These are phyloP conservation scores for Gnatocerus cornutus DNA, from an alignment of 2,888 invertebrate genomes.

Conservation along the genomic window DNA sequence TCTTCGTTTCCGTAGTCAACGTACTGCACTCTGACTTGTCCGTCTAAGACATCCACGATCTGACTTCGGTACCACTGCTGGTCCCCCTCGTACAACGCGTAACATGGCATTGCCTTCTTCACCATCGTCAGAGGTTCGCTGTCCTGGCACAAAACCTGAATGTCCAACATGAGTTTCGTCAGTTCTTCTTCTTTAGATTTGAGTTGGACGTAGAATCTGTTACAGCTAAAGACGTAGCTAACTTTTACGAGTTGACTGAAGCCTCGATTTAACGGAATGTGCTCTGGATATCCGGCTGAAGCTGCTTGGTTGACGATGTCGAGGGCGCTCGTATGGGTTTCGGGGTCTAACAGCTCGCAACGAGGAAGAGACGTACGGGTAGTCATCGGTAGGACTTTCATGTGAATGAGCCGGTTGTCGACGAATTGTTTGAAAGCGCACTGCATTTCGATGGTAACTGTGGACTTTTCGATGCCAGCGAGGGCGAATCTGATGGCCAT, in stretches of 20 bases:
- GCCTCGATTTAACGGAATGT: slow-evolving; percentile 63
- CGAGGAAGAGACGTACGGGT: slow-evolving; percentile 83
- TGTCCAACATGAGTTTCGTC: slow-evolving; percentile 79
- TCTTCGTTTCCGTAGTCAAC: slow-evolving; percentile 98
- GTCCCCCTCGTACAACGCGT: slow-evolving; percentile 87
- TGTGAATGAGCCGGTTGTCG: slow-evolving; percentile 75
- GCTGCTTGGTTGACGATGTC: slow-evolving; percentile 73
- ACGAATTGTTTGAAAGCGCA: slow-evolving; percentile 82
- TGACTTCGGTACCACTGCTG: slow-evolving; percentile 93
- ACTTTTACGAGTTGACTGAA: slow-evolving; percentile 74
- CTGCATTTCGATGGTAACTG: slow-evolving; percentile 76
- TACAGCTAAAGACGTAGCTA: slow-evolving; percentile 80
- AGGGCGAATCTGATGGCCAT: slow-evolving; percentile 85
- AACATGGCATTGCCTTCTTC: slow-evolving; percentile 79
- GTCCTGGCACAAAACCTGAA: slow-evolving; percentile 75
- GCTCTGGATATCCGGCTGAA: slow-evolving; percentile 65
- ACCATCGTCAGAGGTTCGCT: slow-evolving; percentile 67
- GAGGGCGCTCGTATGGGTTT: slow-evolving; percentile 74
- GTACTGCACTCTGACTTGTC: slow-evolving; percentile 80
- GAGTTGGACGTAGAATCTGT: slow-evolving; percentile 83
- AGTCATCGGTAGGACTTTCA: slow-evolving; percentile 81
- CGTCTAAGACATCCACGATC: slow-evolving; percentile 72
- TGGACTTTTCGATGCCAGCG: slow-evolving; percentile 77
- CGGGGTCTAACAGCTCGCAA: slow-evolving; percentile 79
- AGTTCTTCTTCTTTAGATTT: slow-evolving; percentile 76